Conservation (phyloP, 1,140 invertebrate genomes). For the Muscidifurax raptorellus region DNA sequence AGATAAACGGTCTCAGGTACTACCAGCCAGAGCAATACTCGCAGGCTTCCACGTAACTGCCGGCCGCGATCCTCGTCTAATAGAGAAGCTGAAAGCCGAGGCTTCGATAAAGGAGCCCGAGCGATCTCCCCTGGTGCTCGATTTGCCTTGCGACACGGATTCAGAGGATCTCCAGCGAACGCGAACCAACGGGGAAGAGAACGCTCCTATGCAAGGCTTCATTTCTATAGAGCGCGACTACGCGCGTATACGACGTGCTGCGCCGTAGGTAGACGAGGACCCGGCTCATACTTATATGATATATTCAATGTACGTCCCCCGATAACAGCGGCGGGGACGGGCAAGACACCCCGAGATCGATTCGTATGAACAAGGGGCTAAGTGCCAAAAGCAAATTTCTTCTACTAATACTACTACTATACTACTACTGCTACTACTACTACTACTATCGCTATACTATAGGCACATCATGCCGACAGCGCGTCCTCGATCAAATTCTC, state of each 20-base stretch:
- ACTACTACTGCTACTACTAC: neutral
- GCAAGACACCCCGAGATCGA: neutral
- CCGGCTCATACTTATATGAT: neutral
- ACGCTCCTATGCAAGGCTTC: neutral
- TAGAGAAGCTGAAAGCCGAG: conserved; percentile 25
- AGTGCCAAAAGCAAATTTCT: conserved; percentile 47
- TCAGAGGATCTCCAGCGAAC: neutral
- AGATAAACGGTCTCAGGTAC: conserved; percentile 85
- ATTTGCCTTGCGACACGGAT: neutral
- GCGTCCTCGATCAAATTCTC: neutral
- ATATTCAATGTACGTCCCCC: neutral
- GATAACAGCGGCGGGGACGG: neutral
- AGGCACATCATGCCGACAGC: neutral
- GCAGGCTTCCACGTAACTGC: conserved; percentile 67
- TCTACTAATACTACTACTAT: neutral
- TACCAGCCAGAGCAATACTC: conserved; percentile 78
- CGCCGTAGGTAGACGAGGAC: neutral
- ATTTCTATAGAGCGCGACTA: neutral
- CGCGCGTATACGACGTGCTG: neutral
- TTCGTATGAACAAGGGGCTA: conserved; percentile 26
- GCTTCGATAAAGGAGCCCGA: neutral
- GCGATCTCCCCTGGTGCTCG: neutral
- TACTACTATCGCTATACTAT: neutral
- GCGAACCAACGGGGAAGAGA: neutral
- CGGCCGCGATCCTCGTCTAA: conserved; percentile 58